A percentile compares a stretch with the other conserved stretches of the same genome.
Evolutionary conservation across 2,113 vertebrate genomes (phyloP).

Genomic region (Limnothrissa miodon): DNA sequence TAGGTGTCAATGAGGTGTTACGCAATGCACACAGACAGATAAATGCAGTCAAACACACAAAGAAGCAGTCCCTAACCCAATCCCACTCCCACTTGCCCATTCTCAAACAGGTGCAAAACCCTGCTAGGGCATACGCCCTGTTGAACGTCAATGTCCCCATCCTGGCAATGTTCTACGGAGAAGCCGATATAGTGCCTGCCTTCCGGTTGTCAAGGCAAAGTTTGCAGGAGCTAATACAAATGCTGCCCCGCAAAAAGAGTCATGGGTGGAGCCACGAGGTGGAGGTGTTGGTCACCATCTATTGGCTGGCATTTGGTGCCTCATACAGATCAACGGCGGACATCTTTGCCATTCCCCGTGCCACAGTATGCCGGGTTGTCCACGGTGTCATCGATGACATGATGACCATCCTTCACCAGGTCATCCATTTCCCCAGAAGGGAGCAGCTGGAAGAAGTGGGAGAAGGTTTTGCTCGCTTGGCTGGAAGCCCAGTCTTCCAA

Average conservation of each 20-base stretch:
- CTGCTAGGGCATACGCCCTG: too few species aligned
- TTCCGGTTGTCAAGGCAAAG: neutral
- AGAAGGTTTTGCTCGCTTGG: neutral
- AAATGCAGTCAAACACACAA: too few species aligned
- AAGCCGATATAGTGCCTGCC: neutral
- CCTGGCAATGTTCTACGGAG: neutral
- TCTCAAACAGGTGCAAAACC: too few species aligned
- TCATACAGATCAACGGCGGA: conserved; percentile 20
- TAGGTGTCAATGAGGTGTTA: too few species aligned
- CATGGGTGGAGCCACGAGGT: conserved; percentile 26
- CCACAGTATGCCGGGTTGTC: neutral
- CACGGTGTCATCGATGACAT: conserved; percentile 22
- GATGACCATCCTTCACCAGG: conserved; percentile 28
- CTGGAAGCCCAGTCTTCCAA: neutral
- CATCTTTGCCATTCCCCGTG: neutral
- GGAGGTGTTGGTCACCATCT: conserved; percentile 10
- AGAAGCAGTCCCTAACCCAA: too few species aligned
- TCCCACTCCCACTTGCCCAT: too few species aligned
- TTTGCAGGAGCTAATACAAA: neutral
- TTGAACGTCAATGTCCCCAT: neutral
- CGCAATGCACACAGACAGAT: too few species aligned
- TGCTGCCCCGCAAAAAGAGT: neutral
- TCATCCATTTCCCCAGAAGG: conserved; percentile 23
- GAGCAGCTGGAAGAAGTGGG: conserved; percentile 25
- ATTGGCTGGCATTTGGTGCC: conserved; percentile 13